Conservation (phyloP, 1,140 invertebrate genomes). For the Habropoda laboriosa region DNA sequence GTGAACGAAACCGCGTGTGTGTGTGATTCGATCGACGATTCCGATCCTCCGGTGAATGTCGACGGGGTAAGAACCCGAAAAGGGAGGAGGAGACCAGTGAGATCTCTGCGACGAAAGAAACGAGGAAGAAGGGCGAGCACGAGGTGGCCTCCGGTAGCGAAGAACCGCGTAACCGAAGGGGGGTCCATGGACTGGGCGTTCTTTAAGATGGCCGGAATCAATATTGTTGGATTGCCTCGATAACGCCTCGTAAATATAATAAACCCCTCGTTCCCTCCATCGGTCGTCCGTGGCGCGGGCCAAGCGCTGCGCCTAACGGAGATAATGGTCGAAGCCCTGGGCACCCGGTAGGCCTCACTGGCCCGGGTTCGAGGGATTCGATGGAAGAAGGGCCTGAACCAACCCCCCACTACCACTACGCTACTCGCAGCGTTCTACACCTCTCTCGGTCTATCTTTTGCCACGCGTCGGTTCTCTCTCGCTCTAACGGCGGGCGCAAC, state of each 20-base stretch:
- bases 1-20: too few relatives aligned
- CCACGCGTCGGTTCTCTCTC: slow-evolving; percentile 11
- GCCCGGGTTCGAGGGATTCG: slow-evolving; percentile 49
- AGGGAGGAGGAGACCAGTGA: too few relatives aligned
- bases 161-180: slow-evolving; percentile 25
- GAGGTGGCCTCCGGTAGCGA: slow-evolving; percentile 64
- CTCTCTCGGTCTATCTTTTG: slow-evolving; percentile 26
- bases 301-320: slow-evolving; percentile 46
- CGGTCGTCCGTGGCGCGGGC: slow-evolving; percentile 16
- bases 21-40: too few relatives aligned
- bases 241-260: slow-evolving; percentile 80
- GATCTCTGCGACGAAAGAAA: too few relatives aligned
- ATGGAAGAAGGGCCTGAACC: slow-evolving; percentile 51
- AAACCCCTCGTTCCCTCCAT: slow-evolving; percentile 67
- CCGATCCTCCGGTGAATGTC: too few relatives aligned
- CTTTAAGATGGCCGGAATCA: slow-evolving; percentile 74
- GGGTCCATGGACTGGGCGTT: slow-evolving; percentile 50
- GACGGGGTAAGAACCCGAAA: too few relatives aligned
- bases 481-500: slow-evolving; percentile 37
- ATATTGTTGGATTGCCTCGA: slow-evolving; percentile 78
- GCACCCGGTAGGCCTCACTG: slow-evolving; percentile 47
- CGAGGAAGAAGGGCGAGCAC: slow-evolving; percentile 42
- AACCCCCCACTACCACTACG: slow-evolving; percentile 11
- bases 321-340: slow-evolving; percentile 69
- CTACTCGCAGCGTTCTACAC: too few relatives aligned